These are phyloP conservation scores for Cryptocephalus primarius DNA, from an alignment of 2,888 invertebrate genomes.

Conservation along the genomic window DNA sequence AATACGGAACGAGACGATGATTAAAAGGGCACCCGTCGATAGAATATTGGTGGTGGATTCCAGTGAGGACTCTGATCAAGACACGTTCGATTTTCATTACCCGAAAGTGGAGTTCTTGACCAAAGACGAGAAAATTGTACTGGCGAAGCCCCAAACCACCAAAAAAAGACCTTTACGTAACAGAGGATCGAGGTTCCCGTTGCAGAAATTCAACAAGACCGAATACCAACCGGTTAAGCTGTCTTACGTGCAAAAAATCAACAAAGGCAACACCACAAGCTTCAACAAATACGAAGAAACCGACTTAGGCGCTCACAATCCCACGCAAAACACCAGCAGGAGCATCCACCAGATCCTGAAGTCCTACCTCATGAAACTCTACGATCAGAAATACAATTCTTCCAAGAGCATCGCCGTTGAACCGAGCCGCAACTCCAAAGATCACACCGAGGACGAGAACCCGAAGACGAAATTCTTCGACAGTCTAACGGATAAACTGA, in stretches of 20 bases:
- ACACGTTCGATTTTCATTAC: constrained; percentile 11
- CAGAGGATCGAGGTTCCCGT: constrained; percentile 2
- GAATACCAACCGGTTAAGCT: constrained; percentile 4
- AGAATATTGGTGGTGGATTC: constrained; percentile 1
- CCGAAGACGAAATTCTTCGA: constrained; percentile 18
- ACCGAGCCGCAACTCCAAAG: neutral
- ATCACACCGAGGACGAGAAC: constrained; percentile 1
- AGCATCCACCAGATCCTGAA: constrained; percentile 20
- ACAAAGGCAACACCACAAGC: constrained; percentile 9
- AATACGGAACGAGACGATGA: neutral
- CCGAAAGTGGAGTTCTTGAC: constrained; percentile 11
- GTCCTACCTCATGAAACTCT: constrained; percentile 19
- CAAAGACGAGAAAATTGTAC: constrained; percentile 5
- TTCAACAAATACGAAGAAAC: constrained; percentile 8
- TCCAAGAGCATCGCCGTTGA: neutral
- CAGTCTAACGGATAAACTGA: constrained; percentile 13
- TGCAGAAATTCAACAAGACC: neutral
- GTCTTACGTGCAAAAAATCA: constrained; percentile 11
- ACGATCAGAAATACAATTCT: constrained; percentile 15
- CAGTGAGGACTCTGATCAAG: neutral
- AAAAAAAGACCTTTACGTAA: constrained; percentile 3
- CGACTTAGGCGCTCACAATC: neutral
- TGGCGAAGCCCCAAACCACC: constrained; percentile 10
- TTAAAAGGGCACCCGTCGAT: constrained; percentile 3
- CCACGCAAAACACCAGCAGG: constrained; percentile 8